Evolutionary conservation across 1,140 invertebrate genomes (phyloP).

Genomic region (Euwallacea similis): DNA sequence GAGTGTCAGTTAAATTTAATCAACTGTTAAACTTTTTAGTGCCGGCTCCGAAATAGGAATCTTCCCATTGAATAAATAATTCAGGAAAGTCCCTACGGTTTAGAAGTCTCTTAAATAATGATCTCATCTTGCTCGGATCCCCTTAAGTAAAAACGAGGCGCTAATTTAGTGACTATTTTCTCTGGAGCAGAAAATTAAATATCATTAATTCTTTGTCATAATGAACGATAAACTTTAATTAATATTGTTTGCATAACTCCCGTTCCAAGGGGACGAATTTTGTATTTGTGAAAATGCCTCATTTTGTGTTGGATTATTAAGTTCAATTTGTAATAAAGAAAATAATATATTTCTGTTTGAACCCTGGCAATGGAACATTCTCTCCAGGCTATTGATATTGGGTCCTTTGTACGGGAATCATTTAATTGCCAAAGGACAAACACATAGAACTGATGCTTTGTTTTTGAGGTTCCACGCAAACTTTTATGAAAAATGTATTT

Average conservation of each 20-base stretch:
- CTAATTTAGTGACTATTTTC: conserved; percentile 19
- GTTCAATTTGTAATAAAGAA: too few species aligned
- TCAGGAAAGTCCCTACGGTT: background rate
- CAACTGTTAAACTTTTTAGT: too few species aligned
- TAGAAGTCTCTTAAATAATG: conserved; percentile 8
- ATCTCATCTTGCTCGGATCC: conserved; percentile 1
- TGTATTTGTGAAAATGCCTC: too few species aligned
- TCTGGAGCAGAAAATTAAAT: conserved; percentile 11
- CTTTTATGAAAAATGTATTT: conserved; percentile 1
- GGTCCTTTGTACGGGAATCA: too few species aligned
- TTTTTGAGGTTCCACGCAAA: background rate
- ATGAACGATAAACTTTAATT: conserved; percentile 13
- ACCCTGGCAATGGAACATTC: too few species aligned
- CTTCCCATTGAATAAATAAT: background rate
- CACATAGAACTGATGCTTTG: too few species aligned
- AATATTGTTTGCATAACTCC: conserved; percentile 11
- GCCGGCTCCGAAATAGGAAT: too few species aligned
- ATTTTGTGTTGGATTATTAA: too few species aligned
- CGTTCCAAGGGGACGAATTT: background rate
- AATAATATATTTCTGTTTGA: too few species aligned
- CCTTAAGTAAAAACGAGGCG: conserved; percentile 19
- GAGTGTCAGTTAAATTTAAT: too few species aligned
- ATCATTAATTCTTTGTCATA: conserved; percentile 9
- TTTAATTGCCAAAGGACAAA: too few species aligned
- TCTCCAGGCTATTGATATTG: too few species aligned